A percentile compares a stretch with the other conserved stretches of the same genome.
These are phyloP conservation scores for Zaprionus gabonicus DNA, from an alignment of 1,140 invertebrate genomes.

Conservation along the genomic window DNA sequence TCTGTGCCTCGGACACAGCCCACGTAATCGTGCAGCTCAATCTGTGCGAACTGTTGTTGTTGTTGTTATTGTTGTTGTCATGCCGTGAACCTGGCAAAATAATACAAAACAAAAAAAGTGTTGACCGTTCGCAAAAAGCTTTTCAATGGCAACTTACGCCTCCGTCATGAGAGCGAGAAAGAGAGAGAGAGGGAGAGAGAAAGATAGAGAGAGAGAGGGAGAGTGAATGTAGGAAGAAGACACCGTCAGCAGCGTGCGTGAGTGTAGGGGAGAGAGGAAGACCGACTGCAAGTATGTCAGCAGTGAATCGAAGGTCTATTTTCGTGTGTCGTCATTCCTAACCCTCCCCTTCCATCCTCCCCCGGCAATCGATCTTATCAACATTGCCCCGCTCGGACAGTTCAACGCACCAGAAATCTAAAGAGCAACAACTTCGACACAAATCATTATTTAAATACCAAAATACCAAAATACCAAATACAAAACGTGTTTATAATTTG, in stretches of 20 bases:
- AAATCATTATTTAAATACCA: conserved; percentile 45
- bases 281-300: background rate
- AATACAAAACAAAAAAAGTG: conserved; percentile 17
- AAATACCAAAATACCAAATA: conserved; percentile 42
- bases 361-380: conserved; percentile 42
- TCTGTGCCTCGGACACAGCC: conserved; percentile 9
- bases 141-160: conserved; percentile 9
- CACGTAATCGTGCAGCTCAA: conserved; percentile 29
- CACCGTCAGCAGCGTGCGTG: background rate
- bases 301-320: conserved; percentile 28
- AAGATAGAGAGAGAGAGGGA: background rate
- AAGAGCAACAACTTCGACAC: conserved; percentile 24
- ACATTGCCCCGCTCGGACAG: conserved; percentile 13
- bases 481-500: conserved; percentile 65
- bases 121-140: conserved; percentile 4
- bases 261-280: background rate
- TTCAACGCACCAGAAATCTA: conserved; percentile 36
- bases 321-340: background rate
- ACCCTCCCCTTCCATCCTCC: background rate
- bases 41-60: conserved; percentile 1
- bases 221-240: background rate
- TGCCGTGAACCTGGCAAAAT: conserved; percentile 24
- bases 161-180: background rate
- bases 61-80: background rate
- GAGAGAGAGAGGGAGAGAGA: background rate